Evolutionary conservation across 2,797 vertebrate species (phyloP).

Genomic region (Cryptoprocta ferox): DNA sequence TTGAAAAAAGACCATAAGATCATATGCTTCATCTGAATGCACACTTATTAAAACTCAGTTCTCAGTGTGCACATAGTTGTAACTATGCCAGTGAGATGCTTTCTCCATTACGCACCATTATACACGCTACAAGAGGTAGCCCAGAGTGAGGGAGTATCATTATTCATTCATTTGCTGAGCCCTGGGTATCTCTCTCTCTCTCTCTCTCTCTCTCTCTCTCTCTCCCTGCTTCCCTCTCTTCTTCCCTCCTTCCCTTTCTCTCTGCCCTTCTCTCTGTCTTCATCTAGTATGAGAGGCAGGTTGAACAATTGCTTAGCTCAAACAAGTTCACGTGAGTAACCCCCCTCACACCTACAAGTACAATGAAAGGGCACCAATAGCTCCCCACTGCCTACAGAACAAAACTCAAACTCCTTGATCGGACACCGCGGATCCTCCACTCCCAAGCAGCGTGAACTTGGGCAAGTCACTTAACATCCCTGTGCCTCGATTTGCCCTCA

Average conservation of each 20-base stretch:
- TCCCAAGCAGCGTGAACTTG: background rate
- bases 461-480: background rate
- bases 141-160: background rate
- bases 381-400: background rate
- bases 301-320: background rate
- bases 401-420: background rate
- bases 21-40: background rate
- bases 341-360: background rate
- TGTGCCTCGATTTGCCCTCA: conserved; percentile 4
- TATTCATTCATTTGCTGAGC: background rate
- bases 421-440: background rate
- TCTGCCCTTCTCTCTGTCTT: background rate
- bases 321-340: background rate
- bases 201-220: background rate
- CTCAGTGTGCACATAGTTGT: background rate
- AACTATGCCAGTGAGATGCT: background rate
- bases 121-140: background rate
- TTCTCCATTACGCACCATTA: background rate
- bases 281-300: background rate
- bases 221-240: background rate
- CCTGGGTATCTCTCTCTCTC: background rate
- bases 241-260: background rate
- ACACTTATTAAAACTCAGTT: background rate
- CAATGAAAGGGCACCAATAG: background rate
- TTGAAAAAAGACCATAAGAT: background rate